Evolutionary conservation across 2,888 invertebrate genomes (phyloP).

Genomic region (Rhagonycha fulva): DNA sequence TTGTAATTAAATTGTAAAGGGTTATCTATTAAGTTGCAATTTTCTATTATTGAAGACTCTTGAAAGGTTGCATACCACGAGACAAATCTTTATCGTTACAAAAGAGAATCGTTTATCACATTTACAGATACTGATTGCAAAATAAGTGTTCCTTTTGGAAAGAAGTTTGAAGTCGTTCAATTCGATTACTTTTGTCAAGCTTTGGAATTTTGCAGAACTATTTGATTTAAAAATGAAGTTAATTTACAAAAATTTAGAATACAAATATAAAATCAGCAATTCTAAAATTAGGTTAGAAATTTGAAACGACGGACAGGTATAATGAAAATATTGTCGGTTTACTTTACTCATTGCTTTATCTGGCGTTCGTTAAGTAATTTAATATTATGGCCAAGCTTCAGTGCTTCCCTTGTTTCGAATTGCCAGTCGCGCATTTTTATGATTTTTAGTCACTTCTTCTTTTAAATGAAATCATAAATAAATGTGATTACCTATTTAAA

Average conservation of each 20-base stretch:
- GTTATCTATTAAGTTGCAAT: slow-evolving; percentile 35
- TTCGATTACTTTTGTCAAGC: neutral
- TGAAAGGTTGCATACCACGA: slow-evolving; percentile 35
- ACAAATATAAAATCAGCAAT: slow-evolving; percentile 30
- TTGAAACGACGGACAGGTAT: slow-evolving; percentile 38
- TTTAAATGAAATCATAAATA: slow-evolving; percentile 21
- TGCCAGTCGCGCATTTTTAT: slow-evolving; percentile 39
- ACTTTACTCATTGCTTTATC: slow-evolving; percentile 50
- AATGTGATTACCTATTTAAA: neutral
- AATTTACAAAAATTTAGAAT: slow-evolving; percentile 22
- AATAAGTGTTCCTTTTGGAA: slow-evolving; percentile 35
- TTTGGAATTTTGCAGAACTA: neutral
- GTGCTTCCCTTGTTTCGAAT: slow-evolving; percentile 33
- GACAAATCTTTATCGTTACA: slow-evolving; percentile 40
- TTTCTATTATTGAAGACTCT: slow-evolving; percentile 36
- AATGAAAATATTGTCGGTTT: slow-evolving; percentile 52
- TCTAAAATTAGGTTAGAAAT: slow-evolving; percentile 33
- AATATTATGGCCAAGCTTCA: slow-evolving; percentile 48
- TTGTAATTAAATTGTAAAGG: slow-evolving; percentile 41
- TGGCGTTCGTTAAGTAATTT: slow-evolving; percentile 53
- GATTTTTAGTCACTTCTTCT: slow-evolving; percentile 25
- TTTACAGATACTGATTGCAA: slow-evolving; percentile 43
- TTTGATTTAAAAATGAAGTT: slow-evolving; percentile 1
- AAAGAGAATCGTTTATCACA: slow-evolving; percentile 47
- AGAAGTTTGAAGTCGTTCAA: slow-evolving; percentile 3